These are phyloP conservation scores for Camponotus floridanus DNA, from an alignment of 1,140 invertebrate species.

Conservation along the genomic window DNA sequence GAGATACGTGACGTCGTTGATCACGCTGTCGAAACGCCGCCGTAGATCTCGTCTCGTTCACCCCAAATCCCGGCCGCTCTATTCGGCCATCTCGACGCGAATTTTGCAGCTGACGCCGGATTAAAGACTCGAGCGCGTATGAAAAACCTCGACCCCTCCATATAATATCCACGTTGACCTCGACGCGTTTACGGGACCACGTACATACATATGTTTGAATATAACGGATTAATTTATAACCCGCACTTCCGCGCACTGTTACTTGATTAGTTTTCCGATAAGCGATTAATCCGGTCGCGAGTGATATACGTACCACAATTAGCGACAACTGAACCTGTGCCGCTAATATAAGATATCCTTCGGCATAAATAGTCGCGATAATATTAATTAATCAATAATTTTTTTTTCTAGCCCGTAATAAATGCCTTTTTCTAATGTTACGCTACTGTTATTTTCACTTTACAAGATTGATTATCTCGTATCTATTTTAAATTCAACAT, in stretches of 20 bases:
- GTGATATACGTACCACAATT: slow-evolving; percentile 42
- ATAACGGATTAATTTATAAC: slow-evolving; percentile 66
- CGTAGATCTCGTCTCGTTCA: neutral
- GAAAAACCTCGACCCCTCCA: slow-evolving; percentile 54
- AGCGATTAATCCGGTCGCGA: slow-evolving; percentile 55
- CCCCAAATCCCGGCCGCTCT: neutral
- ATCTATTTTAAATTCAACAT: neutral
- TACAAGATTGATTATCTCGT: neutral
- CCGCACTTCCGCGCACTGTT: slow-evolving; percentile 14
- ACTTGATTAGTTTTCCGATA: slow-evolving; percentile 60
- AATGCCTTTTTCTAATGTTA: neutral
- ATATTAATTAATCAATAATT: neutral
- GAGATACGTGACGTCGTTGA: slow-evolving; percentile 62
- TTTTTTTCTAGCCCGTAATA: neutral
- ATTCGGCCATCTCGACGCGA: neutral
- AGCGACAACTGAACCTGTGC: neutral
- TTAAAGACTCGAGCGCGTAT: slow-evolving; percentile 25
- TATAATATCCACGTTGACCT: slow-evolving; percentile 53
- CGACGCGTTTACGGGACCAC: slow-evolving; percentile 19
- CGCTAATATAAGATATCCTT: slow-evolving; percentile 17
- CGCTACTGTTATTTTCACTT: neutral
- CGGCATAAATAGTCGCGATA: neutral
- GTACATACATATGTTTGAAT: slow-evolving; percentile 55
- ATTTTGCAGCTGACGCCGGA: slow-evolving; percentile 64
- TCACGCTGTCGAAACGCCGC: slow-evolving; percentile 32